Conservation (phyloP, 1,140 invertebrate species). For the Microplitis mediator region DNA sequence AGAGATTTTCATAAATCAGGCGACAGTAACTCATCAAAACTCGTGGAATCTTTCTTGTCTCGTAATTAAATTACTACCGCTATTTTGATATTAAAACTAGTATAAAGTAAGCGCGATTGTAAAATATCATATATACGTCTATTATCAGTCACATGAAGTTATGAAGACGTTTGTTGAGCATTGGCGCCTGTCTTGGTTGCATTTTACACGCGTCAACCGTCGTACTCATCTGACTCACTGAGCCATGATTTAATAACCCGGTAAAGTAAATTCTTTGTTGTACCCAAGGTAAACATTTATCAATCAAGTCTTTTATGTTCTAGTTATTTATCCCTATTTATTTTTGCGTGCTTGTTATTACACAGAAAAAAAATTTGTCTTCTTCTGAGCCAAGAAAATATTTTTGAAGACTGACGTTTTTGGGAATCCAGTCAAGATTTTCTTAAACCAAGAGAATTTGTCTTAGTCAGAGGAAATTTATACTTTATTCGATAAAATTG, state of each 20-base stretch:
- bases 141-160: conserved; percentile 33
- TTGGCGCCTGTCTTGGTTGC: conserved; percentile 28
- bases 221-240: background rate
- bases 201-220: conserved; percentile 2
- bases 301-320: background rate
- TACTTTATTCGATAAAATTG: too few relatives aligned
- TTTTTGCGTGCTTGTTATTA: background rate
- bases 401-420: too few relatives aligned
- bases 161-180: conserved; percentile 4
- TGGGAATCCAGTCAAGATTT: too few relatives aligned
- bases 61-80: background rate
- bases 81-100: conserved; percentile 3
- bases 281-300: conserved; percentile 15
- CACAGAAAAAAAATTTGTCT: background rate
- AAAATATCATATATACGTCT: too few relatives aligned
- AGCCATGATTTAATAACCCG: conserved; percentile 14
- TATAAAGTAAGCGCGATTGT: too few relatives aligned
- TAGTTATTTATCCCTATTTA: background rate
- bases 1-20: background rate
- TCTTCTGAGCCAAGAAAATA: too few relatives aligned
- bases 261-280: background rate
- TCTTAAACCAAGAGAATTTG: too few relatives aligned
- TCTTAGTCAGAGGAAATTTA: too few relatives aligned
- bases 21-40: background rate
- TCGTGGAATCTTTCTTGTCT: conserved; percentile 20